Base-by-base conservation (phyloP, 1,140 invertebrate species). In the Schmidtea mediterranea region DNA sequence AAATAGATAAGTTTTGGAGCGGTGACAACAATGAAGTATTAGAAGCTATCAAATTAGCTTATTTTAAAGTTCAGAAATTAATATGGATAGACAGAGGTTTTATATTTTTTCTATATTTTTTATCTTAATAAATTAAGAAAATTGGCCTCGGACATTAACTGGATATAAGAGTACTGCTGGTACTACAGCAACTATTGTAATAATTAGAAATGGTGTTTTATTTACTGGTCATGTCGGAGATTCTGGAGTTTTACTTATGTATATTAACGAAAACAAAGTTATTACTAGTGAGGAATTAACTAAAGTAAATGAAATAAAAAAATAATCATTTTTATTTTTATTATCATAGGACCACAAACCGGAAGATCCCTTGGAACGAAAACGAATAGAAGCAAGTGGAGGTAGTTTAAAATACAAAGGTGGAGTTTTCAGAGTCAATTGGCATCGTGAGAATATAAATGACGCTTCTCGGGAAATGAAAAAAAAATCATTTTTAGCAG, bases 161-260 rank as follows among this genome's bases (percentile, higher is more conserved):
- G 87, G 86, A 36, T 69, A 87, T 48, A 81, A 84, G 2, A 89
- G 83, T 58, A 95, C 89, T 1, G 82, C 86, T 0, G 87, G 87
- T 1, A 92, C 84, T 12, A 95, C 89, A 12, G 84, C 84, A 15
- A 89, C 80, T 57, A 74, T 94, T 50, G 82, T 80, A 1, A 90
- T 95, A 62, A 86, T 95, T 57, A 72, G 82, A 52, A 74, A 79
- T 55, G 79, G 81, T 15, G 92, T 94, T 68, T 77, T 94, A 49
- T 95, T 92, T 59, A 79, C 86, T 47, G 87, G 86, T 15, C 89
- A 95, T 72, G 86, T 92, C 23, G 89, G 89, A 16, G 89, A 95
- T 65, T 92, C 84, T 0, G 82, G 76, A 13, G 83, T 94, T 57
- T 77, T 87, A 19, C 69, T 94, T 40, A 86, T 83, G 22, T 32